phyloP scores from a whole-genome alignment of 2,113 vertebrate species.

The Nothoprocta pentlandii region DNA sequence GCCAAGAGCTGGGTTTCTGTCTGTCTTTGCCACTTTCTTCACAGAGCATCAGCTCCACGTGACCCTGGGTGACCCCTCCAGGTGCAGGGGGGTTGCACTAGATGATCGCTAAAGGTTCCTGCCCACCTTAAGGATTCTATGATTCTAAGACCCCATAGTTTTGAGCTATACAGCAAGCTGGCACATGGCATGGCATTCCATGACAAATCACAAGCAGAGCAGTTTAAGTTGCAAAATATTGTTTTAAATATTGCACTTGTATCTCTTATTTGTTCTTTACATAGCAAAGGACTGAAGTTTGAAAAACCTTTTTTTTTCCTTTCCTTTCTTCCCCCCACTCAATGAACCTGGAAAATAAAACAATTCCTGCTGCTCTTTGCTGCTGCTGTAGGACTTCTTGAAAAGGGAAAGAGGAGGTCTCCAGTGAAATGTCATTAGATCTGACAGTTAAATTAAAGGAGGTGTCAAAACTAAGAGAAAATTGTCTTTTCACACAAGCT shows the following conservation, averaged over 20 bases:
- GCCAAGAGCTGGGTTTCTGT: neutral
- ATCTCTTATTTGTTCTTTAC: neutral
- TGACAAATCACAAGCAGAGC: neutral
- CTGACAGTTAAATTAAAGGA: constrained; percentile 7
- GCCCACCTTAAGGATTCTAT: too few relatives aligned
- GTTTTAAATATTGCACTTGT: neutral
- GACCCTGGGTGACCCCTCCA: too few relatives aligned
- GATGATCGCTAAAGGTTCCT: too few relatives aligned
- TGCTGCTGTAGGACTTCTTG: neutral
- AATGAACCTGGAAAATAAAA: neutral
- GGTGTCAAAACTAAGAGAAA: constrained; percentile 9
- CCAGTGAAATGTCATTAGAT: neutral
- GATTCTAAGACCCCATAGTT: neutral
- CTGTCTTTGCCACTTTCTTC: neutral
- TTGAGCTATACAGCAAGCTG: neutral
- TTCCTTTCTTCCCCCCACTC: too few relatives aligned
- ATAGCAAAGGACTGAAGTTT: neutral
- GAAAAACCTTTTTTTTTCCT: neutral
- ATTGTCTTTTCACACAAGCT: neutral
- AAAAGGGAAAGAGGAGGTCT: neutral
- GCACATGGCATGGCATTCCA: neutral
- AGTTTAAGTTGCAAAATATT: neutral
- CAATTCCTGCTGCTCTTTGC: neutral
- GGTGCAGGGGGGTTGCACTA: too few relatives aligned
- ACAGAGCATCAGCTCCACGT: neutral